Percentiles rank a stretch among this genome's conserved stretches.
Conservation (phyloP, 2,113 vertebrate genomes). For the Rhea americana region DNA sequence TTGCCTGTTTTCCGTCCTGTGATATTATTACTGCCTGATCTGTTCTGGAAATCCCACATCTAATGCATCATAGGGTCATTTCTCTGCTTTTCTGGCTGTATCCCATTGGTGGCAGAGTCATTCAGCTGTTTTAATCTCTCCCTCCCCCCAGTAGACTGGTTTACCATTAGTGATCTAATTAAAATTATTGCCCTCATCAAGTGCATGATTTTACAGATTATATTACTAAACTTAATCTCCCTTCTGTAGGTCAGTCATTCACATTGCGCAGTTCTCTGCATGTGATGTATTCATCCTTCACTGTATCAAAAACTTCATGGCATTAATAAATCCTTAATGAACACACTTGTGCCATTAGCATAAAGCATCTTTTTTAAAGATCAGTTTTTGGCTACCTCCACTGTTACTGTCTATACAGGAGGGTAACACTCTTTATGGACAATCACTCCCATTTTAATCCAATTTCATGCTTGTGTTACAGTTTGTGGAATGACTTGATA, state of each 20-base stretch:
- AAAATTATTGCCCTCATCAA: not conserved
- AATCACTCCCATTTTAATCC: not conserved
- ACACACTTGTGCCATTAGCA: not conserved
- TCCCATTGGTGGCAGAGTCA: not conserved
- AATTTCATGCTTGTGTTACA: not conserved
- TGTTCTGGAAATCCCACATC: conserved; percentile 17
- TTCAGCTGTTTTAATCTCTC: not conserved
- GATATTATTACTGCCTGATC: not conserved
- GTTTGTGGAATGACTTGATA: not conserved
- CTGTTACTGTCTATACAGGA: not conserved
- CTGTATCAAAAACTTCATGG: not conserved
- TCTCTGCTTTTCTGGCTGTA: not conserved
- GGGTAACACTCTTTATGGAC: not conserved
- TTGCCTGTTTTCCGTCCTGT: not conserved
- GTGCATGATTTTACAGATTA: not conserved
- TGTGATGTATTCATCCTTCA: not conserved
- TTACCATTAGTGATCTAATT: not conserved
- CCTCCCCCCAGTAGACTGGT: not conserved
- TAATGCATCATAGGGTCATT: not conserved
- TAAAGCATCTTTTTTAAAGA: not conserved
- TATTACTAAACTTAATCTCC: not conserved
- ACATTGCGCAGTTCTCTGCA: not conserved
- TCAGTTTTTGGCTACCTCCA: not conserved
- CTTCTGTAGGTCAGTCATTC: not conserved
- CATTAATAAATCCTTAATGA: not conserved